Percentiles rank a stretch among this genome's conserved stretches.
phyloP scores from a whole-genome alignment of 2,797 vertebrate species.

The Takifugu ocellatus region DNA sequence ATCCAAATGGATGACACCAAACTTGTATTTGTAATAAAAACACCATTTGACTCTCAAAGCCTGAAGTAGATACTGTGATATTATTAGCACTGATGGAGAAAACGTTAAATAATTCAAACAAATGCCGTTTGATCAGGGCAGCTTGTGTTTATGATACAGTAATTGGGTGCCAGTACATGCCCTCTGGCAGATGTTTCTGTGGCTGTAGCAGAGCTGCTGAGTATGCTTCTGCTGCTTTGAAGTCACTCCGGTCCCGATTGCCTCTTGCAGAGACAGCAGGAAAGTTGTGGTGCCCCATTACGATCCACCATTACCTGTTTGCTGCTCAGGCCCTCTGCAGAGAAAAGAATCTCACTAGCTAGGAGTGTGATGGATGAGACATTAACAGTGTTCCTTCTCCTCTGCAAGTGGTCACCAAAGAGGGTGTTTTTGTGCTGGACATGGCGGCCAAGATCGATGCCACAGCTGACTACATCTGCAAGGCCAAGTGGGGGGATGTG shows the following conservation, averaged over 20 bases:
- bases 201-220: conserved; percentile 19
- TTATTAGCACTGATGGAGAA: conserved; percentile 34
- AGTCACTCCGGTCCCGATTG: conserved; percentile 31
- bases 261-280: conserved; percentile 27
- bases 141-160: conserved; percentile 43
- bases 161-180: conserved; percentile 54
- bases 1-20: conserved; percentile 34
- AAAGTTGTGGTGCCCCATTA: neutral
- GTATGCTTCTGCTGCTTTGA: conserved; percentile 47
- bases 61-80: conserved; percentile 27
- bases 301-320: neutral
- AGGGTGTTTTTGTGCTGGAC: conserved; percentile 90
- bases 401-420: conserved; percentile 81
- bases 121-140: conserved; percentile 61
- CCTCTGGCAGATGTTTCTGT: conserved; percentile 61
- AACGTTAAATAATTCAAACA: conserved; percentile 63
- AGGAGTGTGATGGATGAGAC: neutral
- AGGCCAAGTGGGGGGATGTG: conserved; percentile 95
- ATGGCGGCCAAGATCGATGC: conserved; percentile 96
- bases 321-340: conserved; percentile 1
- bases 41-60: conserved; percentile 11
- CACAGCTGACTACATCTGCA: conserved; percentile 96
- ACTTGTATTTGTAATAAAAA: conserved; percentile 29
- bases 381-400: neutral
- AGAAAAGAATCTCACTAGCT: conserved; percentile 8